Conservation (phyloP, 2,888 invertebrate genomes). For the Nipponacmea schrenckii region DNA sequence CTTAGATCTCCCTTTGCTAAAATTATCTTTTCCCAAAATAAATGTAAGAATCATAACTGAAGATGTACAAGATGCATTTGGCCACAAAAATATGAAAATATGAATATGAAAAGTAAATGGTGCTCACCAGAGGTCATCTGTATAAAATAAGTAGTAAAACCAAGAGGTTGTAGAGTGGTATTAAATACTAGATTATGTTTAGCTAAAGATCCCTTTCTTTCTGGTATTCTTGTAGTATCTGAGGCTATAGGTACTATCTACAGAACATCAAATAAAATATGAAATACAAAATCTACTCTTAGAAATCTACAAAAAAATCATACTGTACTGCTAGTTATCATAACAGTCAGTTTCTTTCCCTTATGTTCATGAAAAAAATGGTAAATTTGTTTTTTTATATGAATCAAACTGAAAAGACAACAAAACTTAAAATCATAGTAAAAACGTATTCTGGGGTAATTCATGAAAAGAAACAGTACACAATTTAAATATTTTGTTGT, state of each 20-base stretch:
- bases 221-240: conserved; percentile 51
- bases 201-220: conserved; percentile 45
- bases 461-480: too few relatives aligned
- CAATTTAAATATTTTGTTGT: too few relatives aligned
- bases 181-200: conserved; percentile 53
- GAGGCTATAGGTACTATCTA: conserved; percentile 45
- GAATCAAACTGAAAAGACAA: background rate
- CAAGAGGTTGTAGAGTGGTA: conserved; percentile 54
- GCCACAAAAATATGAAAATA: too few relatives aligned
- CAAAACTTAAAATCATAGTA: background rate
- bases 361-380: background rate
- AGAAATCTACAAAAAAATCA: background rate
- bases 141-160: conserved; percentile 63
- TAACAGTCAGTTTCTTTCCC: too few relatives aligned
- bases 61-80: too few relatives aligned
- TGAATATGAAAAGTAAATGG: too few relatives aligned
- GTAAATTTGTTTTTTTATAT: too few relatives aligned
- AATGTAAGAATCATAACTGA: too few relatives aligned
- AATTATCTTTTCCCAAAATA: too few relatives aligned
- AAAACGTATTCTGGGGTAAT: too few relatives aligned
- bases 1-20: too few relatives aligned
- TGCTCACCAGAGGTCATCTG: conserved; percentile 14
- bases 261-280: conserved; percentile 12
- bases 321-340: too few relatives aligned
- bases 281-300: background rate